Conservation (phyloP, 2,113 vertebrate genomes). For the Neotoma lepida region DNA sequence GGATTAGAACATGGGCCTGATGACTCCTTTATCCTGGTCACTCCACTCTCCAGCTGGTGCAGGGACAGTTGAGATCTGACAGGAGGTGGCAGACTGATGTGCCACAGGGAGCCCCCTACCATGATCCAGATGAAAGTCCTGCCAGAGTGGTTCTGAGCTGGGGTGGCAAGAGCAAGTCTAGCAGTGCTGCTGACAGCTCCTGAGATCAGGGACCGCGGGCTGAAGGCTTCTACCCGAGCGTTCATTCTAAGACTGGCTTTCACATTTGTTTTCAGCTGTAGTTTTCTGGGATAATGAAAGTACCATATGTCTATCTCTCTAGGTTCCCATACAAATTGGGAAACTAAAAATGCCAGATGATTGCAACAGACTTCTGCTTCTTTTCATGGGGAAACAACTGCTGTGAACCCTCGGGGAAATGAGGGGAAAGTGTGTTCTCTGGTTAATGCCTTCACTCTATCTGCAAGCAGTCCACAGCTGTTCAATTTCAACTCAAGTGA, state of each 20-base stretch:
- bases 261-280: conserved; percentile 68
- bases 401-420: conserved; percentile 57
- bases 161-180: conserved; percentile 5
- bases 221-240: conserved; percentile 16
- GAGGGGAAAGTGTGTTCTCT: background rate
- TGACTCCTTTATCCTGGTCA: background rate
- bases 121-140: background rate
- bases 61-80: background rate
- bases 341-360: conserved; percentile 81
- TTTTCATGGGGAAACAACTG: conserved; percentile 80
- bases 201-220: conserved; percentile 49
- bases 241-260: conserved; percentile 40
- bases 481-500: background rate
- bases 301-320: conserved; percentile 79
- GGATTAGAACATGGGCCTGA: background rate
- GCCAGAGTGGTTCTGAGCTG: background rate
- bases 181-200: background rate
- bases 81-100: background rate
- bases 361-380: conserved; percentile 76
- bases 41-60: background rate
- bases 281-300: conserved; percentile 76
- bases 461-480: background rate
- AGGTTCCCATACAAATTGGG: conserved; percentile 81
- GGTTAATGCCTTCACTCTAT: background rate
- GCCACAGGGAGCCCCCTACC: background rate